phyloP scores from a whole-genome alignment of 2,797 vertebrate genomes.

The Spheniscus humboldti region DNA sequence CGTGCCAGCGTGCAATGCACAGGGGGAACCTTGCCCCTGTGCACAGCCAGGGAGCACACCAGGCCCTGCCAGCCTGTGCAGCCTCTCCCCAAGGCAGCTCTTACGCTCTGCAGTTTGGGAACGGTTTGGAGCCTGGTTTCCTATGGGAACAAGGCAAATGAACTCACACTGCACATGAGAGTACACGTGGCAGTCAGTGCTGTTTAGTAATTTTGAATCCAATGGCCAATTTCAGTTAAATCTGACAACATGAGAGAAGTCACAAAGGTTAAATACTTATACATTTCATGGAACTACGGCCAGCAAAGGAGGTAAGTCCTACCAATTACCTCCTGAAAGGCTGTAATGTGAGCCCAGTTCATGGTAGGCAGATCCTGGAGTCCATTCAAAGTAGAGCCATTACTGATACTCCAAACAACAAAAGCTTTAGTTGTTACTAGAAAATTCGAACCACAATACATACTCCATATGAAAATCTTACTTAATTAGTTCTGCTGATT shows the following conservation, averaged over 20 bases:
- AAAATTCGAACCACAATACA: neutral
- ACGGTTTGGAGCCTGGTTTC: neutral
- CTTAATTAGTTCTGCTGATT: neutral
- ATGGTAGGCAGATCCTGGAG: neutral
- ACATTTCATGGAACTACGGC: neutral
- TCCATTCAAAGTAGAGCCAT: neutral
- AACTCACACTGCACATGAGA: neutral
- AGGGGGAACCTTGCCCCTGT: fast-evolving
- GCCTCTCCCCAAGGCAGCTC: neutral
- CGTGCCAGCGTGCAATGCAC: fast-evolving
- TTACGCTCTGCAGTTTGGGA: neutral
- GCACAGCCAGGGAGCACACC: neutral
- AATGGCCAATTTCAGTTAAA: neutral
- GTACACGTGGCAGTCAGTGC: neutral
- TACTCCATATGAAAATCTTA: neutral
- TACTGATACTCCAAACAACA: neutral
- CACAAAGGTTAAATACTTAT: neutral
- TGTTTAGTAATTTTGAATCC: neutral
- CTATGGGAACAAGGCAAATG: neutral
- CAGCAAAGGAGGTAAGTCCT: neutral
- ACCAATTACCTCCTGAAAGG: neutral
- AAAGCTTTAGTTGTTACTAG: neutral
- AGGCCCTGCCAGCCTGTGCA: fast-evolving
- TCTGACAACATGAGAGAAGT: neutral
- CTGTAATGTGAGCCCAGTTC: neutral